Conservation (phyloP, 2,797 vertebrate genomes). For the Thaleichthys pacificus region DNA sequence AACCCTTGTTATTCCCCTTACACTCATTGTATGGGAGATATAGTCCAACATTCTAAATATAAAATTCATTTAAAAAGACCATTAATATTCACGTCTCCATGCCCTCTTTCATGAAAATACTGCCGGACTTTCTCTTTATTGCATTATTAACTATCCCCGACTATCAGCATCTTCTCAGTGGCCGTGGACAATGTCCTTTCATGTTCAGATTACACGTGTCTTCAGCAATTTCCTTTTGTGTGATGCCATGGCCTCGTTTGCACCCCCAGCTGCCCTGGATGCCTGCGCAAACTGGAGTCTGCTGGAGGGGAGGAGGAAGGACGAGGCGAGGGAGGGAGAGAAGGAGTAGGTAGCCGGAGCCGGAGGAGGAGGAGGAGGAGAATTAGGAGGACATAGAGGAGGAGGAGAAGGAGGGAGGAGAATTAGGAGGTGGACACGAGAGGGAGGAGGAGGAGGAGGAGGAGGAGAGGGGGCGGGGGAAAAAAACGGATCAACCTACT, state of each 20-base stretch:
- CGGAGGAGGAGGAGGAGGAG: conserved; percentile 20
- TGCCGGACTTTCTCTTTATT: conserved; percentile 38
- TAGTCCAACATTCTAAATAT: conserved; percentile 48
- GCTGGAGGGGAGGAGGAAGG: not conserved
- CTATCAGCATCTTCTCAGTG: conserved; percentile 40
- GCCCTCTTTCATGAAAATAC: conserved; percentile 38
- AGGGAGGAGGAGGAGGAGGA: conserved; percentile 18
- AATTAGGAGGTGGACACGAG: conserved; percentile 16
- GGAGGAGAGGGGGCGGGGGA: not conserved
- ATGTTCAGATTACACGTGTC: conserved; percentile 41
- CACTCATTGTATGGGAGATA: conserved; percentile 39
- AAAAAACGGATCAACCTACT: conserved; percentile 71
- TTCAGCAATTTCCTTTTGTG: conserved; percentile 44
- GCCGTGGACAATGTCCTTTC: conserved; percentile 26
- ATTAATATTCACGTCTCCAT: conserved; percentile 44
- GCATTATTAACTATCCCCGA: conserved; percentile 36
- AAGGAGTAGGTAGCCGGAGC: conserved; percentile 21
- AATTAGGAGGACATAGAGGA: conserved; percentile 30
- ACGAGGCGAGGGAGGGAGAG: conserved; percentile 1
- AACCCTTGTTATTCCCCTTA: conserved; percentile 46
- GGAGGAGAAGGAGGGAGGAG: conserved; percentile 20
- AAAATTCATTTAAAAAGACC: conserved; percentile 45
- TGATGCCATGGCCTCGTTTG: not conserved
- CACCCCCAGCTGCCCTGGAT: conserved; percentile 15
- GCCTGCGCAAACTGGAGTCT: conserved; percentile 18